Base-by-base conservation (phyloP, 2,888 invertebrate species). In the Drosophila formosana region DNA sequence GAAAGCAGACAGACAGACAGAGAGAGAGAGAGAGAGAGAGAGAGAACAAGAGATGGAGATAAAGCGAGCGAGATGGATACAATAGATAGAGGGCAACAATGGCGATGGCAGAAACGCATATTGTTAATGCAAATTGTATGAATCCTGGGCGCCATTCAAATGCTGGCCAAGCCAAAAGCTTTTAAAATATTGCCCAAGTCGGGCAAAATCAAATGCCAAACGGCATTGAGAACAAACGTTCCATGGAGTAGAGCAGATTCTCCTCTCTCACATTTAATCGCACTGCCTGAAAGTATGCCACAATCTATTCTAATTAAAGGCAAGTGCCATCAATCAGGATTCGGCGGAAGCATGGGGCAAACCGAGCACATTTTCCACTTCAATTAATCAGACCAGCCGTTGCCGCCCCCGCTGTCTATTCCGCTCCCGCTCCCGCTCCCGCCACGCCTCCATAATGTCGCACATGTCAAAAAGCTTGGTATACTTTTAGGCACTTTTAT, bases 261-360 rank as follows among this genome's bases (percentile, higher is more conserved):
- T 5, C 13, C 6, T 18, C 7, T 41, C 39, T 73, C 53, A 61
- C 53, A 73, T 79, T 76, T 63, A 32, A 39, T 53, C 37, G 11
- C 1, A 8, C 1, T 3, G 37, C 50, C 52, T 13, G 13, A 65
- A 66, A 67, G 76, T 79, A 67, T 70, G 76, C 79, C 82, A 65
- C 79, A 82, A 82, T 79, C 79, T 76, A 79, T 82, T 80, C 76
- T 82, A 79, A 80, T 80, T 82, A 80, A 76, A 82, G 57, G 66
- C 80, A 79, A 80, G 79, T 79, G 75, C 75, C 78, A 79, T 79
- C 78, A 79, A 79, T 79, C 78, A 79, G 56, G 66, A 45, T 81
- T 65, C 78, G 64, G 53, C 18, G 9, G 47, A 9, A 4, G 5
- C 25, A 18, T 13, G 34, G 5, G 5, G 45, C 63, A 55, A 74